Conservation (phyloP, 2,888 invertebrate genomes). For the Tetragonula carbonaria region DNA sequence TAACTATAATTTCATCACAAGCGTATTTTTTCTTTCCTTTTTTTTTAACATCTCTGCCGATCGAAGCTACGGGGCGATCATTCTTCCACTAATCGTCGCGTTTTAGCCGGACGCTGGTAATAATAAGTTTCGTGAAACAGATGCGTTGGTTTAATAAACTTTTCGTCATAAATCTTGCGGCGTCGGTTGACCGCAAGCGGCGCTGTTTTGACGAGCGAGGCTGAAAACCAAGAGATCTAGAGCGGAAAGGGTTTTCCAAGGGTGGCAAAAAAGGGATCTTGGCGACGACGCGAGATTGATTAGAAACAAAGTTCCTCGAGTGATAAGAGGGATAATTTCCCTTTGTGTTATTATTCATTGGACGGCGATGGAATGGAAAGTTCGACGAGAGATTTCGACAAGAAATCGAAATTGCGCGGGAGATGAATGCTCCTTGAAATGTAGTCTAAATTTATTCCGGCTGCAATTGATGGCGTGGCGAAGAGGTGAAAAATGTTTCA, state of each 20-base stretch:
- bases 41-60: neutral
- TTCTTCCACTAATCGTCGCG: neutral
- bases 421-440: neutral
- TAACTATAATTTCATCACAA: too few relatives aligned
- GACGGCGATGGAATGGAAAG: neutral
- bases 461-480: too few relatives aligned
- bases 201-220: conserved; percentile 1
- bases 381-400: neutral
- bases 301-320: conserved; percentile 2
- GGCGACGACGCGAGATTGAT: conserved; percentile 2
- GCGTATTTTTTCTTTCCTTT: too few relatives aligned
- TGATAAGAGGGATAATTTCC: conserved; percentile 14
- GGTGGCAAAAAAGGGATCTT: conserved; percentile 5
- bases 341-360: conserved; percentile 17
- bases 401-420: neutral
- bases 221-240: conserved; percentile 3
- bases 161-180: conserved; percentile 15
- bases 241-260: neutral
- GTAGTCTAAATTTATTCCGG: neutral
- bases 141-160: conserved; percentile 9
- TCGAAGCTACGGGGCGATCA: neutral
- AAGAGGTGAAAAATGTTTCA: neutral
- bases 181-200: neutral
- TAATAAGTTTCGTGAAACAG: neutral
- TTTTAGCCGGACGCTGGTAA: neutral